Conservation (phyloP, 1,140 invertebrate genomes). For the Drosophila santomea region DNA sequence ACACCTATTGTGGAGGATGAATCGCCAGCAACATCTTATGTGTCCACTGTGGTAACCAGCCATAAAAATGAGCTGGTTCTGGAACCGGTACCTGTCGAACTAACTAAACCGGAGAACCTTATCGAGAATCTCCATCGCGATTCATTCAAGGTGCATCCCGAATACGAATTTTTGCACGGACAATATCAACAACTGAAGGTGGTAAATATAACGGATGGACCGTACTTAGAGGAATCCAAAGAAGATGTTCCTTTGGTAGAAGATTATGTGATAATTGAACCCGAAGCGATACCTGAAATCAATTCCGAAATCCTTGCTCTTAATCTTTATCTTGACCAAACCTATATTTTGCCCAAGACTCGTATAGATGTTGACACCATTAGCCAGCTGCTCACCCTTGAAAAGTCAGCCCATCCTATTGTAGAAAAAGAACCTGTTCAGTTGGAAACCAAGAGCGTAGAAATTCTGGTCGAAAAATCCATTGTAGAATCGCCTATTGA, state of each 20-base stretch:
- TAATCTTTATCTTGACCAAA: conserved; percentile 66
- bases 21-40: conserved; percentile 50
- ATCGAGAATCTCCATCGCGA: conserved; percentile 28
- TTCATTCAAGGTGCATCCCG: conserved; percentile 19
- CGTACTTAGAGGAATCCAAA: not conserved
- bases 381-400: conserved; percentile 35
- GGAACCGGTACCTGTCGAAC: conserved; percentile 14
- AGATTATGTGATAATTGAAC: conserved; percentile 82
- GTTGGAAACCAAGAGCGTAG: conserved; percentile 7
- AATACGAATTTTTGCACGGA: conserved; percentile 32
- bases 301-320: conserved; percentile 65
- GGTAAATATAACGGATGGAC: conserved; percentile 13
- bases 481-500: conserved; percentile 16
- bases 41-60: conserved; percentile 65
- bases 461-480: conserved; percentile 8
- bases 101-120: conserved; percentile 12
- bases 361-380: conserved; percentile 42
- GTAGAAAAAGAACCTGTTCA: conserved; percentile 6
- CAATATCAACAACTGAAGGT: conserved; percentile 40
- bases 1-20: conserved; percentile 21
- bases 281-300: conserved; percentile 63
- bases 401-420: conserved; percentile 28
- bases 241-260: conserved; percentile 35
- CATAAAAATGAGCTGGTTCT: conserved; percentile 50
- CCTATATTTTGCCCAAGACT: conserved; percentile 38